Evolutionary conservation across 2,113 vertebrate species (phyloP).

Genomic region (Muntiacus muntjak): DNA sequence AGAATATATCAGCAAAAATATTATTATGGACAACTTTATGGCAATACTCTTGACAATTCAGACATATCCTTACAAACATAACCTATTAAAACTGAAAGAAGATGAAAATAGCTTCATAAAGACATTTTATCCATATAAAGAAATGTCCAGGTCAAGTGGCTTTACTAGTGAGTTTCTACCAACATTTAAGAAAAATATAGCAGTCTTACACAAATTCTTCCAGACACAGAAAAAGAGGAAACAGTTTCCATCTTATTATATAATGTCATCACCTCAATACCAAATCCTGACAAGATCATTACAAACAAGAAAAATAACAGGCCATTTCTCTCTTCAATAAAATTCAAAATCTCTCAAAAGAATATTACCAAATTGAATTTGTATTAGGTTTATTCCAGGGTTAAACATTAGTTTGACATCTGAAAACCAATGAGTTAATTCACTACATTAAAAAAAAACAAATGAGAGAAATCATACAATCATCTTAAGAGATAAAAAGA

Average conservation of each 20-base stretch:
- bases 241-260: neutral
- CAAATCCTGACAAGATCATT: neutral
- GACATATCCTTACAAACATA: neutral
- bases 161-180: neutral
- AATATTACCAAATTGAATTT: neutral
- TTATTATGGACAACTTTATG: neutral
- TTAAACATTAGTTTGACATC: neutral
- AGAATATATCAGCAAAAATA: neutral
- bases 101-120: neutral
- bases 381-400: neutral
- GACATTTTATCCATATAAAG: neutral
- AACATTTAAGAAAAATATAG: neutral
- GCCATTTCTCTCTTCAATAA: neutral
- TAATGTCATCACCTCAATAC: neutral
- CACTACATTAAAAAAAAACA: neutral
- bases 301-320: neutral
- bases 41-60: neutral
- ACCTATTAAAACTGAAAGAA: neutral
- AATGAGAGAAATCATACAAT: neutral
- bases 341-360: neutral
- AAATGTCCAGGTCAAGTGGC: neutral
- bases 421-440: neutral
- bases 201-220: neutral
- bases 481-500: neutral
- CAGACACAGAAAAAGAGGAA: neutral